These are phyloP conservation scores for Oxycera nigricornis DNA, from an alignment of 2,888 invertebrate species.

Conservation along the genomic window DNA sequence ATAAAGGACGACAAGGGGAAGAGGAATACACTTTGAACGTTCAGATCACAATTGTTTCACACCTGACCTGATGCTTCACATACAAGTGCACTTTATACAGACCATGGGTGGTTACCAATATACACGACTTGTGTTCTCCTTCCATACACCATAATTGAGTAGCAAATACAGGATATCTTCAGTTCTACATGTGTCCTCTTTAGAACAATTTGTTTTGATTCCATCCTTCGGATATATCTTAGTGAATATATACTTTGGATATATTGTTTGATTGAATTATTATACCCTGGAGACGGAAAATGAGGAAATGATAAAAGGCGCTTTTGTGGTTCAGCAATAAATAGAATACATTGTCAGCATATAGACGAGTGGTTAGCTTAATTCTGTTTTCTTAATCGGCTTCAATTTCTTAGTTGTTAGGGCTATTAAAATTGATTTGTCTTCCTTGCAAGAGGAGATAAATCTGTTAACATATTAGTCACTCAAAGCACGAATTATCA, in stretches of 20 bases:
- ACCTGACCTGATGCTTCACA: not conserved
- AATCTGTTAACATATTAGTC: too few relatives aligned
- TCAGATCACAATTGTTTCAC: not conserved
- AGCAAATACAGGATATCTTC: not conserved
- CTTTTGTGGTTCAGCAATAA: too few relatives aligned
- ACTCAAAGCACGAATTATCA: too few relatives aligned
- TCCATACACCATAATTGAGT: not conserved
- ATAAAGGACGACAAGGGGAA: not conserved
- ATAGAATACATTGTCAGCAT: too few relatives aligned
- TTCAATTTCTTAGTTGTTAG: too few relatives aligned
- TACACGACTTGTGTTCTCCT: not conserved
- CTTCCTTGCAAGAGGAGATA: too few relatives aligned
- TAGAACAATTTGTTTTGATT: not conserved
- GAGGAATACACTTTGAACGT: not conserved
- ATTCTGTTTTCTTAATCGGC: too few relatives aligned
- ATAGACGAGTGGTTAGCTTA: too few relatives aligned
- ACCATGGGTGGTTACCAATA: too few relatives aligned
- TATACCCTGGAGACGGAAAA: not conserved
- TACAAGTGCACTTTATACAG: too few relatives aligned
- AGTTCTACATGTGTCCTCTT: not conserved
- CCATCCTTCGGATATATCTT: not conserved
- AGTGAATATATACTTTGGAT: not conserved
- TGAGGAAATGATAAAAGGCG: slow-evolving; percentile 4
- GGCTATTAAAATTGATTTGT: too few relatives aligned
- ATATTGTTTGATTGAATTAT: not conserved